Percentiles rank a stretch among this genome's conserved stretches.
Conservation (phyloP, 2,888 invertebrate genomes). For the Megalurothrips usitatus region DNA sequence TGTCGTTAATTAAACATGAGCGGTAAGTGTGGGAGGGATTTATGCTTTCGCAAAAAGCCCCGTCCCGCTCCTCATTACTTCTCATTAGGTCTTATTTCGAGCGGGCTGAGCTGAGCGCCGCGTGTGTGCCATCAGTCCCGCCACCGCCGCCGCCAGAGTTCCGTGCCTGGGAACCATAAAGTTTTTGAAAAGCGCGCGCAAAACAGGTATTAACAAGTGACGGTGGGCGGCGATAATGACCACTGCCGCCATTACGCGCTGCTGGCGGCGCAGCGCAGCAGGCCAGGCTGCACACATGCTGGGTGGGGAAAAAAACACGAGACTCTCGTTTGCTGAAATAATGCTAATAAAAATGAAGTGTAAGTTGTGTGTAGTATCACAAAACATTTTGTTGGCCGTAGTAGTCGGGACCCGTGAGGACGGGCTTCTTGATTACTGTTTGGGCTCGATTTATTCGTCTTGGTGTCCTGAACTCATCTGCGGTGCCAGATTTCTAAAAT, state of each 20-base stretch:
- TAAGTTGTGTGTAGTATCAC: background rate
- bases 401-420: no score
- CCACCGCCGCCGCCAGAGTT: background rate
- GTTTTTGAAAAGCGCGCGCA: background rate
- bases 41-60: background rate
- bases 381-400: no score
- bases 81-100: conserved; percentile 21
- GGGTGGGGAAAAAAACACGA: no score
- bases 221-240: background rate
- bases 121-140: background rate
- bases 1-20: conserved; percentile 20
- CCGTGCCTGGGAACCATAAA: conserved; percentile 15
- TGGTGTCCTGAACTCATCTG: no score
- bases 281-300: no score
- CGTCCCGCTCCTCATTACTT: background rate
- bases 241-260: background rate
- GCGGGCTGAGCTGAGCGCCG: background rate
- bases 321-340: no score
- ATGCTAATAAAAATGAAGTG: background rate
- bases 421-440: no score
- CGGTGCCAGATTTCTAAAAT: no score
- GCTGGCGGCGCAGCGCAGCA: background rate
- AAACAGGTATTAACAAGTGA: conserved; percentile 16
- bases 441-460: no score
- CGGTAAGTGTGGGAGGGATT: background rate